These are phyloP conservation scores for Andrena marginata DNA, from an alignment of 2,888 invertebrate genomes.

Conservation along the genomic window DNA sequence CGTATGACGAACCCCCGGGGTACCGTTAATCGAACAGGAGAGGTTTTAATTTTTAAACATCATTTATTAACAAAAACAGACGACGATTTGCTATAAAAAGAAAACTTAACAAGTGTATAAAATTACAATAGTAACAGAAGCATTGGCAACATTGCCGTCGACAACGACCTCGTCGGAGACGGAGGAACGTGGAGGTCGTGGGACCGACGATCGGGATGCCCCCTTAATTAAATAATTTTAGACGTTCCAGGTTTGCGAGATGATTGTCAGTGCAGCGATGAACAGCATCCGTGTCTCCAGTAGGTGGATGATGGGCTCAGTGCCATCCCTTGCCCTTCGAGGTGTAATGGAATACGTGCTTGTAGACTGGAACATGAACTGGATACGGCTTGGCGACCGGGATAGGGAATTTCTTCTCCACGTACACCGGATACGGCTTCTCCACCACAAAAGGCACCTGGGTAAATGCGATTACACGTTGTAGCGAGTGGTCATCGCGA, in stretches of 20 bases:
- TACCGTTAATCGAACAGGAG: background rate
- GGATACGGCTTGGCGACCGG: constrained; percentile 87
- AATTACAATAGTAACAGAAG: constrained; percentile 56
- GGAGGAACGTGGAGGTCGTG: background rate
- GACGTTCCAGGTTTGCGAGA: constrained; percentile 12
- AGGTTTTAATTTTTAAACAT: background rate
- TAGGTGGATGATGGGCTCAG: constrained; percentile 50
- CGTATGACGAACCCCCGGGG: background rate
- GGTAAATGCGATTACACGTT: constrained; percentile 19
- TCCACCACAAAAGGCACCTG: constrained; percentile 87
- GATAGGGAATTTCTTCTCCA: constrained; percentile 87
- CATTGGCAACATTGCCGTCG: constrained; percentile 12
- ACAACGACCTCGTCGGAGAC: background rate
- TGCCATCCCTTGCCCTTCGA: constrained; percentile 79
- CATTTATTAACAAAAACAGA: constrained; percentile 63
- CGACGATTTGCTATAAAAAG: background rate
- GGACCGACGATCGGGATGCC: background rate
- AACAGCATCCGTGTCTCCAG: background rate
- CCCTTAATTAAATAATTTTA: constrained; percentile 29
- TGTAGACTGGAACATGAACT: constrained; percentile 87
- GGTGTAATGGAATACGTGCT: constrained; percentile 84
- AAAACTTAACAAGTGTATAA: constrained; percentile 70
- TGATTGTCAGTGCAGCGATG: constrained; percentile 10
- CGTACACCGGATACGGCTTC: constrained; percentile 87
- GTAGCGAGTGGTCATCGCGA: background rate